phyloP scores from a whole-genome alignment of 1,140 invertebrate species.

The Camponotus floridanus region DNA sequence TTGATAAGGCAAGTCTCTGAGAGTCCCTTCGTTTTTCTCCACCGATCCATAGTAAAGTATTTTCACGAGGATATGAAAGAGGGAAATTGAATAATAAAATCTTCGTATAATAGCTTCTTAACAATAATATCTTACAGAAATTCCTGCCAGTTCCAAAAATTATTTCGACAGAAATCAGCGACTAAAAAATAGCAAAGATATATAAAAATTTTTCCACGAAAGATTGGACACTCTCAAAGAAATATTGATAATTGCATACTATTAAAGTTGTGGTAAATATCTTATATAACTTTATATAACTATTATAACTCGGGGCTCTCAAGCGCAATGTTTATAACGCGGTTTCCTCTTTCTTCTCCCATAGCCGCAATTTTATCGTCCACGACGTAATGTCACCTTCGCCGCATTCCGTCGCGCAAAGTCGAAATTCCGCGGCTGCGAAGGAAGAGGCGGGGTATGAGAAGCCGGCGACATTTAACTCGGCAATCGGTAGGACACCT shows the following conservation, averaged over 20 bases:
- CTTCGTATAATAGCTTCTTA: not conserved
- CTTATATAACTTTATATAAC: not conserved
- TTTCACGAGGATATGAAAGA: not conserved
- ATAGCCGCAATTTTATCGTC: conserved; percentile 12
- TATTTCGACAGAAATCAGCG: not conserved
- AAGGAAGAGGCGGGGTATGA: conserved; percentile 78
- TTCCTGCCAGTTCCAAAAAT: not conserved
- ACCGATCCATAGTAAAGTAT: not conserved
- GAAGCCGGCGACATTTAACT: conserved; percentile 83
- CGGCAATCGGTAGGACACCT: conserved; percentile 84
- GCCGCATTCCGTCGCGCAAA: conserved; percentile 71
- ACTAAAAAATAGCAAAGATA: not conserved
- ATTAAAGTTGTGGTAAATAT: conserved; percentile 9
- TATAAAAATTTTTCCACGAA: not conserved
- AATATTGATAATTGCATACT: not conserved
- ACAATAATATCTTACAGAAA: not conserved
- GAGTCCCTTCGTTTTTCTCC: conserved; percentile 3
- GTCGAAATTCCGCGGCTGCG: conserved; percentile 67
- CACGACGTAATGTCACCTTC: conserved; percentile 61
- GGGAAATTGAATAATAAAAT: conserved; percentile 15
- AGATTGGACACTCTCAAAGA: not conserved
- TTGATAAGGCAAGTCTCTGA: conserved; percentile 53
- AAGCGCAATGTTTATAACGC: conserved; percentile 23
- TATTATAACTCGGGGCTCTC: not conserved
- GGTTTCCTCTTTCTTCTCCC: conserved; percentile 28